Conservation (phyloP, 2,113 vertebrate genomes). For the Perca fluviatilis region DNA sequence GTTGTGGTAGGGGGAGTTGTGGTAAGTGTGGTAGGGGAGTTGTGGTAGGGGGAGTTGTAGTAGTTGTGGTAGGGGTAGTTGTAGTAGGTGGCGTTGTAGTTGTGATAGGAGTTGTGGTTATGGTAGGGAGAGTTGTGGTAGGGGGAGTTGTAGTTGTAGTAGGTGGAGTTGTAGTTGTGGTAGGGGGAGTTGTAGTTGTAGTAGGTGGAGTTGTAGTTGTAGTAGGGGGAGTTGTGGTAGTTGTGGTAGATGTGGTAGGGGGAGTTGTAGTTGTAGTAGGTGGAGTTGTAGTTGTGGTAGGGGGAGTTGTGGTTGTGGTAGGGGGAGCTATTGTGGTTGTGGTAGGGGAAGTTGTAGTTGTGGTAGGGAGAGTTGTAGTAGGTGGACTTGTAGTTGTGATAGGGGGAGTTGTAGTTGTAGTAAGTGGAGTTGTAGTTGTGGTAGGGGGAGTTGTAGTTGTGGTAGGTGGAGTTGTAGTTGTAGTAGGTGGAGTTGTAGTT, state of each 20-base stretch:
- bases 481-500: background rate
- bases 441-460: background rate
- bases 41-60: background rate
- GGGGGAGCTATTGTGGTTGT: too few species aligned
- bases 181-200: background rate
- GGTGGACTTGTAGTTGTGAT: background rate
- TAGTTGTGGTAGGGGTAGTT: background rate
- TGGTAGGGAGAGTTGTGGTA: too few species aligned
- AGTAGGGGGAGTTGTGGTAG: background rate
- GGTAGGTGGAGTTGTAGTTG: background rate
- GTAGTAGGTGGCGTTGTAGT: background rate
- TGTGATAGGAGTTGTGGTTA: background rate
- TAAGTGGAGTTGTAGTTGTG: background rate
- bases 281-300: background rate
- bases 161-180: accelerated
- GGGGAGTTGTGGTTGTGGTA: too few species aligned
- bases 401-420: background rate
- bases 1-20: background rate
- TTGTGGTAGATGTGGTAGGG: background rate
- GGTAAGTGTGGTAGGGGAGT: background rate
- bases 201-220: background rate
- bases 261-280: background rate
- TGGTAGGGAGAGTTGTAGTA: too few species aligned
- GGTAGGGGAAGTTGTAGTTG: too few species aligned
- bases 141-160: background rate